These are phyloP conservation scores for Morus bassanus DNA, from an alignment of 2,797 vertebrate genomes.

Conservation along the genomic window DNA sequence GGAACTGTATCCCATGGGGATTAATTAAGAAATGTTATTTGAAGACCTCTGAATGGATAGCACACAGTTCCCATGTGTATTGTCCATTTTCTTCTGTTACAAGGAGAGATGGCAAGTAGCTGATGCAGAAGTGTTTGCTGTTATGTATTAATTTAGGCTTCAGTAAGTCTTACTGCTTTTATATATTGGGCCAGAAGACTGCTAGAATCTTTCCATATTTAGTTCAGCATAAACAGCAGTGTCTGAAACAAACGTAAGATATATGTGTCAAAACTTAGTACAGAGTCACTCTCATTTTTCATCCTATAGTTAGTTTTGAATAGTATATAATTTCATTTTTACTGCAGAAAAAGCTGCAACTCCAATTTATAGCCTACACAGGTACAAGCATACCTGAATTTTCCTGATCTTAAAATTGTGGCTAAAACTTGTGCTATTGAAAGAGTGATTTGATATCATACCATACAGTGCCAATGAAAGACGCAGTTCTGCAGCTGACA, in stretches of 20 bases:
- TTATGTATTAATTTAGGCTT: neutral
- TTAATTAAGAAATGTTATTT: neutral
- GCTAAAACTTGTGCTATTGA: neutral
- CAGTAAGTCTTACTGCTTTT: neutral
- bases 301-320: neutral
- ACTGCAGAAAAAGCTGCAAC: neutral
- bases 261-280: neutral
- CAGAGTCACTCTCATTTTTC: neutral
- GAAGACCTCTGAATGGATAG: neutral
- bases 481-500: neutral
- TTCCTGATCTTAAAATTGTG: neutral
- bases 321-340: neutral
- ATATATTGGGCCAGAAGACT: neutral
- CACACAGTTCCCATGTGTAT: neutral
- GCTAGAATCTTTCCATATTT: neutral
- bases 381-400: neutral
- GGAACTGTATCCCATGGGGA: neutral
- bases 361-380: neutral
- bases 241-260: neutral
- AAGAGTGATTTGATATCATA: neutral
- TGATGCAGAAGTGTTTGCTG: neutral
- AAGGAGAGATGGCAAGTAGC: neutral
- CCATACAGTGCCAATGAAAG: neutral
- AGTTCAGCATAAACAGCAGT: neutral
- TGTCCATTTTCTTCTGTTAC: neutral